Percentiles rank a stretch among this genome's conserved stretches.
These are phyloP conservation scores for Petrolisthes cinctipes DNA, from an alignment of 2,888 invertebrate species.

Conservation along the genomic window DNA sequence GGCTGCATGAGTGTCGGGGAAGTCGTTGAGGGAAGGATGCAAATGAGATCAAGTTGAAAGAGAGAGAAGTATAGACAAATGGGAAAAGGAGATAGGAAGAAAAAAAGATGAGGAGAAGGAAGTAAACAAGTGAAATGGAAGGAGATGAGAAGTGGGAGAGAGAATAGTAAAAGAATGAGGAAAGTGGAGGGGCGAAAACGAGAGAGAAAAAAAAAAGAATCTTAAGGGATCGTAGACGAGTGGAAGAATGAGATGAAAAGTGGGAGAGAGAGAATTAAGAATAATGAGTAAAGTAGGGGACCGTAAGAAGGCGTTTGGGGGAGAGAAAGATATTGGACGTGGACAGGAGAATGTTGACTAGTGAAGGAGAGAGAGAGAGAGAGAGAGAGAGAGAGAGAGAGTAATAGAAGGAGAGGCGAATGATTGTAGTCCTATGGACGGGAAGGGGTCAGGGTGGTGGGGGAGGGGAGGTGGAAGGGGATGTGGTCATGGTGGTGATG, in stretches of 20 bases:
- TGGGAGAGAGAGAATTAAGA: background rate
- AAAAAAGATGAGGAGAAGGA: background rate
- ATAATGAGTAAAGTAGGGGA: background rate
- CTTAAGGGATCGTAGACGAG: background rate
- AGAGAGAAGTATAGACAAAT: background rate
- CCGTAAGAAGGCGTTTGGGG: background rate
- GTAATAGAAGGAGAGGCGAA: background rate
- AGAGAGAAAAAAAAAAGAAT: background rate
- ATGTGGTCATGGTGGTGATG: background rate
- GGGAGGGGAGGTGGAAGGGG: background rate
- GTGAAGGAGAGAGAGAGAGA: background rate
- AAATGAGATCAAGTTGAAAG: background rate
- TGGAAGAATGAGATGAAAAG: background rate
- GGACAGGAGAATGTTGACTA: background rate
- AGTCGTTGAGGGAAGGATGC: no score
- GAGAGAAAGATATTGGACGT: background rate
- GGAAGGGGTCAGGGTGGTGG: background rate
- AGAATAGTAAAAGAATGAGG: background rate
- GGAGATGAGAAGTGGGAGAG: background rate
- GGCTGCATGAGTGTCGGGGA: no score
- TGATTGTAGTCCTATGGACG: background rate
- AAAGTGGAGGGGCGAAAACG: background rate
- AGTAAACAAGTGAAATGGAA: background rate
- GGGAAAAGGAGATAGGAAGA: background rate
- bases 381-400: background rate